A percentile compares a stretch with the other conserved stretches of the same genome.
Conservation (phyloP, 1,140 invertebrate species). For the Drosophila willistoni region DNA sequence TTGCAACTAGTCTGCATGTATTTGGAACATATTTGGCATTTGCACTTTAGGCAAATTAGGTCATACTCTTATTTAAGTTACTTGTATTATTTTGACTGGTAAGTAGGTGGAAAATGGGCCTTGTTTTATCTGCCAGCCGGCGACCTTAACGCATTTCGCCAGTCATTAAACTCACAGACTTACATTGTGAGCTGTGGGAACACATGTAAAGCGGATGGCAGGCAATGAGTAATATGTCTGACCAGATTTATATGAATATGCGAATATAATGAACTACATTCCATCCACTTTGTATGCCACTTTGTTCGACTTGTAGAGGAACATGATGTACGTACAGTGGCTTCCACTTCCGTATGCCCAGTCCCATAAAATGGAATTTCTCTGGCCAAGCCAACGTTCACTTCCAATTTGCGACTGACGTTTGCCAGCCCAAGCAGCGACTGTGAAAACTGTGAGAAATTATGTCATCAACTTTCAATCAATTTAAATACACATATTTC, state of each 20-base stretch:
- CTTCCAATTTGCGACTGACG: slow-evolving; percentile 58
- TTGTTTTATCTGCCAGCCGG: slow-evolving; percentile 30
- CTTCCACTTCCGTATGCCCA: slow-evolving; percentile 40
- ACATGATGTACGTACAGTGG: neutral
- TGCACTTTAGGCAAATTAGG: slow-evolving; percentile 20
- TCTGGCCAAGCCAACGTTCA: slow-evolving; percentile 57
- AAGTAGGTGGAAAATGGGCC: slow-evolving; percentile 16
- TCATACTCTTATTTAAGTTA: slow-evolving; percentile 6
- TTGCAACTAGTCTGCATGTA: neutral
- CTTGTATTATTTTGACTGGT: slow-evolving; percentile 23
- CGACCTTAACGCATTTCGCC: slow-evolving; percentile 37
- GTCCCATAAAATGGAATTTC: slow-evolving; percentile 43
- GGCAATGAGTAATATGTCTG: slow-evolving; percentile 27
- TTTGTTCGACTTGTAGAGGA: neutral
- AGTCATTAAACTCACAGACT: slow-evolving; percentile 50
- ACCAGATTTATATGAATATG: slow-evolving; percentile 31
- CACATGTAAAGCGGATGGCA: slow-evolving; percentile 41
- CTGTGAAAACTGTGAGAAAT: slow-evolving; percentile 54
- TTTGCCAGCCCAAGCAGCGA: slow-evolving; percentile 13
- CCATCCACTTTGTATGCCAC: slow-evolving; percentile 33
- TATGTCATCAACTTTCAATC: slow-evolving; percentile 75
- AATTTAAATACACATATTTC: slow-evolving; percentile 69
- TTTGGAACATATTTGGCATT: slow-evolving; percentile 9
- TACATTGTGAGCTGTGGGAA: slow-evolving; percentile 48
- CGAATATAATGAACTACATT: slow-evolving; percentile 38